phyloP scores from a whole-genome alignment of 2,888 invertebrate genomes.

The Heliconius ethilla region DNA sequence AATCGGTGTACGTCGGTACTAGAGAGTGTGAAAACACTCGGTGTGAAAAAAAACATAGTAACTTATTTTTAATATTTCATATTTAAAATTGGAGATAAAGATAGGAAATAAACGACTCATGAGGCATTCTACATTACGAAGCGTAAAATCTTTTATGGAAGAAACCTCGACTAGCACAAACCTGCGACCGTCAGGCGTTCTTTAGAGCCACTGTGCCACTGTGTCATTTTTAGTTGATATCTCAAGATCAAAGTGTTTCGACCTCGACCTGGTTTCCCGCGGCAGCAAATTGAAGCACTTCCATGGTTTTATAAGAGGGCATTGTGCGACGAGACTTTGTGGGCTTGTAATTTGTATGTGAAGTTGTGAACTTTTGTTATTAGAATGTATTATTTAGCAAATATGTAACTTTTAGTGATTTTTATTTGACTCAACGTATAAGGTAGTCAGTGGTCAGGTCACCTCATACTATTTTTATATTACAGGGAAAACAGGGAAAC shows the following conservation, averaged over 20 bases:
- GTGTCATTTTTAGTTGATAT: conserved; percentile 8
- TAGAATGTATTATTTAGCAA: too few species aligned
- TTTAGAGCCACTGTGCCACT: not conserved
- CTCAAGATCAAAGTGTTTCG: conserved; percentile 13
- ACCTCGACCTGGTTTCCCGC: conserved; percentile 11
- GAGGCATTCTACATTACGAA: not conserved
- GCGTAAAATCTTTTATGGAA: not conserved
- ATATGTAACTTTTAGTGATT: too few species aligned
- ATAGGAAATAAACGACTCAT: not conserved
- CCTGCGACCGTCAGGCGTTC: conserved; percentile 8
- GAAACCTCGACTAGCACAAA: not conserved
- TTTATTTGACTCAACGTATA: too few species aligned
- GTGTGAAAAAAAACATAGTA: too few species aligned
- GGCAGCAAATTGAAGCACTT: conserved; percentile 14
- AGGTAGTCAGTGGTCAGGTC: too few species aligned
- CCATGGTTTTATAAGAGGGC: conserved; percentile 15
- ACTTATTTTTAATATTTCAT: not conserved
- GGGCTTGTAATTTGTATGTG: conserved; percentile 5
- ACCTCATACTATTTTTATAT: not conserved
- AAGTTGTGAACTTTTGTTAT: conserved; percentile 7
- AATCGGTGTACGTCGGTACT: too few species aligned
- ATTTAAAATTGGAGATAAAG: not conserved
- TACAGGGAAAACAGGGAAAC: not conserved
- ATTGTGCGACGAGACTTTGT: conserved; percentile 16
- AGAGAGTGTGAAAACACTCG: too few species aligned